Percentiles rank a stretch among this genome's conserved stretches.
Evolutionary conservation across 2,888 invertebrate species (phyloP).

Genomic region (Micropterix aruncella): DNA sequence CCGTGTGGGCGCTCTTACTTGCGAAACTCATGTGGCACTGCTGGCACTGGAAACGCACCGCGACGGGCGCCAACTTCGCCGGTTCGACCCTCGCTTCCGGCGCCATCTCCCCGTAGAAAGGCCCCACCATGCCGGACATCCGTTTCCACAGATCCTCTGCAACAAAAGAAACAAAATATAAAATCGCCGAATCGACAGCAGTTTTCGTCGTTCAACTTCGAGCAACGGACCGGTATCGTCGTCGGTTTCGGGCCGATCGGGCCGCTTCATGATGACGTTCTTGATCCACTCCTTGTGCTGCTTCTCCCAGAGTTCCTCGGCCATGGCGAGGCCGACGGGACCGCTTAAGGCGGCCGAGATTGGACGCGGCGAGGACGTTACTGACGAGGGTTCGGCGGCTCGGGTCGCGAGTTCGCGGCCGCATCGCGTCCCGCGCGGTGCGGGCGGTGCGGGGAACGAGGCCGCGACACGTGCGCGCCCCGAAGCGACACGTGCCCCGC

Average conservation of each 20-base stretch:
- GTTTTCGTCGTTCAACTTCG: constrained; percentile 1
- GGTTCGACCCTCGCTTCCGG: constrained; percentile 7
- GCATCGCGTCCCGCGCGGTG: constrained; percentile 11
- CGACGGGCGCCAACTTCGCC: constrained; percentile 38
- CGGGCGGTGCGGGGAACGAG: constrained; percentile 21
- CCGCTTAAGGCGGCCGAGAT: constrained; percentile 5
- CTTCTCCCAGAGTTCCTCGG: constrained; percentile 19
- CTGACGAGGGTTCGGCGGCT: not conserved
- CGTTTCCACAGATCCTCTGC: constrained; percentile 25
- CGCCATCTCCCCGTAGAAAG: constrained; percentile 22
- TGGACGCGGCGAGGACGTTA: constrained; percentile 6
- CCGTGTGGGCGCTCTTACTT: constrained; percentile 62
- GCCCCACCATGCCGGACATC: constrained; percentile 36
- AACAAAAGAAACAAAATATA: constrained; percentile 23
- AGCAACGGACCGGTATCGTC: not conserved
- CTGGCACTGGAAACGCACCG: constrained; percentile 45
- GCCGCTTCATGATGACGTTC: constrained; percentile 29
- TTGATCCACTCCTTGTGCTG: constrained; percentile 34
- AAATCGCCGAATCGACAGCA: constrained; percentile 11
- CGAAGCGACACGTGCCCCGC: constrained; percentile 1
- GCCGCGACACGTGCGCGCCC: constrained; percentile 42
- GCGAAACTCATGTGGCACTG: constrained; percentile 63
- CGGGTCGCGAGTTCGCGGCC: not conserved
- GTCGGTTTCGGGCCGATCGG: constrained; percentile 10
- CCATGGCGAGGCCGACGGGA: constrained; percentile 14